Base-by-base conservation (phyloP, 1,140 invertebrate genomes). In the Drosophila pseudoobscura region DNA sequence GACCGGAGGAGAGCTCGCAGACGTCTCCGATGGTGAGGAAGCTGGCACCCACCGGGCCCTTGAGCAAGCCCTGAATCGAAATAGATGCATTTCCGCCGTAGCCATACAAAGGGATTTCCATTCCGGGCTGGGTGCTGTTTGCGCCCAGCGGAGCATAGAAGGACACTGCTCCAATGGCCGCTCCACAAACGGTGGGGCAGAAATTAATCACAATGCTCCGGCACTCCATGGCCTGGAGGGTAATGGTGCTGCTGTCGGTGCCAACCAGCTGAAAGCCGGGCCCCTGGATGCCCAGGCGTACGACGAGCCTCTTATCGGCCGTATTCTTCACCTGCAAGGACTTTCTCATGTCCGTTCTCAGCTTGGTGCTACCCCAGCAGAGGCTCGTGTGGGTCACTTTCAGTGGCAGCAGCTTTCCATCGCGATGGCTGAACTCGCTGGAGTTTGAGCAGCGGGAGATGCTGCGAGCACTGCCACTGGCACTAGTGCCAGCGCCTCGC, bases 371-470 rank as follows among this genome's bases (percentile, higher is more conserved):
- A n/a, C 88, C 88, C 91, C 91, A 91, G 41, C 80, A 85, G 0
- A 91, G 44, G 26, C 87, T 84, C 0, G 82, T 72, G 11, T 84
- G 75, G 1, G 87, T 91, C 5, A 91, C 88, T 56, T 91, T 91
- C 8, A 91, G n/a, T 0, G 90, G 89, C 4, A 91, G 62, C 1
- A 65, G 56, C 47, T 91, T 91, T 0, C 89, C 91, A 64, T 91
- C 89, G 0, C 90, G 80, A 55, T 91, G 90, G 26, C 88, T 91
- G n/a, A 91, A 91, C 71, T 91, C 91, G 56, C 91, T 91, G n/a
- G 78, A 82, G 55, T 79, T 91, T 13, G 91, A 91, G 20, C 80
- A 89, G 11, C 90, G 89, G 0, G 91, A 91, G 7, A 74, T 63
- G 22, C 77, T 84, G 31, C 90, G 80, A 3, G 65, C 58, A 49